Base-by-base conservation (phyloP, 2,113 vertebrate genomes). In the Melanotaenia duboulayi region DNA sequence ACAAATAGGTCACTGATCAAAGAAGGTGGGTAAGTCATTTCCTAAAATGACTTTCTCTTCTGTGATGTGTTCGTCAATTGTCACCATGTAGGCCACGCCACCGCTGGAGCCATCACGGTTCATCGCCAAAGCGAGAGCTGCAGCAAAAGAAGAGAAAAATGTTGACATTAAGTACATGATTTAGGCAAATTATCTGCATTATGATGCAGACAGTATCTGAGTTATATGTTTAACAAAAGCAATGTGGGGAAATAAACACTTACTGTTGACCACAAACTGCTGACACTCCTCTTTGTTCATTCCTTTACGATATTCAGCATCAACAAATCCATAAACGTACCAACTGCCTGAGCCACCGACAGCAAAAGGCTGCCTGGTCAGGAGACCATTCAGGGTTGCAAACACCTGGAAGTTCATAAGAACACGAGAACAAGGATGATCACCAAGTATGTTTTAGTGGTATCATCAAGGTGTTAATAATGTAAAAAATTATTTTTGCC, bases 81-180 rank as follows among this genome's bases (percentile, higher is more conserved):
- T 95, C 60, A 92, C 94, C 0, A 96, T 59, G 51, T 96, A 96
- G 0, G 95, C 94, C 73, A 97, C 94, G 0, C 96, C 96, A 0
- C 96, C 96, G 0, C 96, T 97, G 19, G 95, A 95, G 16, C 95
- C 95, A 0, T 97, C 96, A 4, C 96, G 90, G 64, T 61, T 81
- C 94, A 97, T 97, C 0, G 96, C 96, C 91, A 97, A 65, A 52
- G 95, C 35, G 0, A 97, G 92, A 24, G 95, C 96, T 97, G 16
- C 50, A 4, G 40, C 24, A 78, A 12, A 59, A 76, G 1, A 67
- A 37, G 12, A 56, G 63, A 8, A 58, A 19, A 58, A 9, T 19
- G 25, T 11, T 1, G 24, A 59, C n/a, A 0, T 7, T 1, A 64
- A 19, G 7, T 11, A 22, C 7, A 39, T 35, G 0, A 63, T 46